Conservation (phyloP, 2,888 invertebrate species). For the Oasisia sp. region DNA sequence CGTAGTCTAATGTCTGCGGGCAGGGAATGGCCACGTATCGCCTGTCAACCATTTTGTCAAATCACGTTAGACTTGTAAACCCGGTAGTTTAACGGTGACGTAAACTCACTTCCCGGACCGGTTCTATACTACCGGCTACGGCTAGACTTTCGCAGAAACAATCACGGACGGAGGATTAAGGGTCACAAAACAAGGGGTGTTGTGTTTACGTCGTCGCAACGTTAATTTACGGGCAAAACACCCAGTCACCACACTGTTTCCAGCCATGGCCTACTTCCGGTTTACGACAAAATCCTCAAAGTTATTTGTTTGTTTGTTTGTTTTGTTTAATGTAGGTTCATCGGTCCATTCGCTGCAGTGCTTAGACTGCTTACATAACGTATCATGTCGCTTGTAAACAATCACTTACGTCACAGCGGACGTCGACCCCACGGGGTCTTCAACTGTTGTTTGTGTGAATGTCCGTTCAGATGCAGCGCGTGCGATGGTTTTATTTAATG, state of each 20-base stretch:
- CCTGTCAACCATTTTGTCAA: no score
- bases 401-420: not conserved
- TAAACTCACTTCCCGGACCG: not conserved
- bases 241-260: not conserved
- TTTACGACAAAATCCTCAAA: not conserved
- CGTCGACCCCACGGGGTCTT: not conserved
- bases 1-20: no score
- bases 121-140: not conserved
- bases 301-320: constrained; percentile 2
- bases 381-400: not conserved
- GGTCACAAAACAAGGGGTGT: not conserved
- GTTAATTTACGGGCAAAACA: not conserved
- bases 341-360: not conserved
- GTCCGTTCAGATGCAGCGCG: not conserved
- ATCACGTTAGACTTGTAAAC: not conserved
- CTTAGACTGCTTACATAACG: not conserved
- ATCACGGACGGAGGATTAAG: not conserved
- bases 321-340: not conserved
- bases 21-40: no score
- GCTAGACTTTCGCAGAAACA: no score
- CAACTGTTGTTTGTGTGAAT: not conserved
- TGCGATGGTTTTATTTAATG: not conserved
- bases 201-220: not conserved
- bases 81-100: constrained; percentile 3
- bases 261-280: not conserved